Percentiles rank a stretch among this genome's conserved stretches.
Conservation (phyloP, 2,888 invertebrate species). For the Lamproptera curius region DNA sequence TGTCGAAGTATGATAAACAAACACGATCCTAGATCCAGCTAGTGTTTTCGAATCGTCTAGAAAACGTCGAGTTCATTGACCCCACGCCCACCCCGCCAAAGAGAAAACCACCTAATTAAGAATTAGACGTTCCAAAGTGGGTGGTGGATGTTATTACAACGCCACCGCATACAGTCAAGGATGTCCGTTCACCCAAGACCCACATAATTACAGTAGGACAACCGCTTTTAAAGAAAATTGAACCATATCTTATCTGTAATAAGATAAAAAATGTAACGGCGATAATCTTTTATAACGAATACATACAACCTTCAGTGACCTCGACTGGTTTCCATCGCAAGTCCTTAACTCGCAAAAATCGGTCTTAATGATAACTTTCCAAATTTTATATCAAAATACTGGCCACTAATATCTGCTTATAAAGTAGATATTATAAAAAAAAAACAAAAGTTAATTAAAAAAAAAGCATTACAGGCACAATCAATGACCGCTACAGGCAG, state of each 20-base stretch:
- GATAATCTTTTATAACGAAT: background rate
- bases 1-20: too few relatives aligned
- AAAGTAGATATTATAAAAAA: too few relatives aligned
- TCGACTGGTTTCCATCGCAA: background rate
- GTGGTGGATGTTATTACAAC: background rate
- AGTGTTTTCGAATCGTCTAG: too few relatives aligned
- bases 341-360: too few relatives aligned
- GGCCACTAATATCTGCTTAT: too few relatives aligned
- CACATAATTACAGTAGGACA: background rate
- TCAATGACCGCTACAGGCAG: too few relatives aligned
- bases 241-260: background rate
- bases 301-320: background rate
- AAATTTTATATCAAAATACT: too few relatives aligned
- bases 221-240: background rate
- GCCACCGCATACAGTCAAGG: constrained; percentile 9
- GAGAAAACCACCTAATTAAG: background rate
- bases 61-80: background rate
- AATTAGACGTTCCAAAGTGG: background rate
- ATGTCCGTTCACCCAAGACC: constrained; percentile 5
- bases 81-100: background rate
- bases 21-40: too few relatives aligned
- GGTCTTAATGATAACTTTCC: too few relatives aligned
- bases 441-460: too few relatives aligned
- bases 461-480: too few relatives aligned
- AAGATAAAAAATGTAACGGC: background rate